Evolutionary conservation across 2,113 vertebrate species (phyloP).

Genomic region (Rhabdomys dilectus): DNA sequence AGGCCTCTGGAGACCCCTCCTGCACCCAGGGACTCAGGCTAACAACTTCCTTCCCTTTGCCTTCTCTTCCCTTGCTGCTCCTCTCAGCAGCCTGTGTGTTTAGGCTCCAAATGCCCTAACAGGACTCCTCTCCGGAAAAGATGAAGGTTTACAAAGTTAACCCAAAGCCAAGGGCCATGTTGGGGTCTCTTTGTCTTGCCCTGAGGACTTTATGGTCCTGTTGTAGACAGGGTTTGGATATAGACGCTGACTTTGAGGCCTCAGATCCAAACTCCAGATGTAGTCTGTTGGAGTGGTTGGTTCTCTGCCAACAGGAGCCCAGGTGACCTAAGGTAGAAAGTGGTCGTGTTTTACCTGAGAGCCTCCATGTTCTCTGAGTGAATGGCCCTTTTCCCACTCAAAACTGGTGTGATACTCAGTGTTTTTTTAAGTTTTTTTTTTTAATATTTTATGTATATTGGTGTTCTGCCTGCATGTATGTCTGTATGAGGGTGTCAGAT

Average conservation of each 20-base stretch:
- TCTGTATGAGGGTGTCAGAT: too few species aligned
- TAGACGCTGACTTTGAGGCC: not conserved
- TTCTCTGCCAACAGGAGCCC: rapidly evolving
- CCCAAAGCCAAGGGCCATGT: too few species aligned
- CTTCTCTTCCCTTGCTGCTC: not conserved
- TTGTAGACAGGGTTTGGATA: not conserved
- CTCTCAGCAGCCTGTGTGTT: rapidly evolving
- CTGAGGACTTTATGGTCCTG: not conserved
- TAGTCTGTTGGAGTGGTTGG: rapidly evolving
- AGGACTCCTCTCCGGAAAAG: not conserved
- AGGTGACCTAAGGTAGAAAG: not conserved
- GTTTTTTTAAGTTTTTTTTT: too few species aligned
- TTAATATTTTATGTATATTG: too few species aligned
- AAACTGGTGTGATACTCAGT: not conserved
- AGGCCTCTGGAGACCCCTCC: too few species aligned
- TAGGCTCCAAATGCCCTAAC: not conserved
- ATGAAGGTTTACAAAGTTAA: not conserved
- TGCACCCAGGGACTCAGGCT: rapidly evolving
- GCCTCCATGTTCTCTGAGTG: not conserved
- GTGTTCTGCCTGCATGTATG: too few species aligned
- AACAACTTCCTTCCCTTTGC: not conserved
- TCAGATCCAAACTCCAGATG: not conserved
- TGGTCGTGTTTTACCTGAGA: rapidly evolving
- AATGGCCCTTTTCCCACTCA: not conserved
- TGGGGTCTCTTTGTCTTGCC: not conserved